Percentiles rank a stretch among this genome's conserved stretches.
Evolutionary conservation across 2,888 invertebrate species (phyloP).

Genomic region (Catotricha subobsoleta): DNA sequence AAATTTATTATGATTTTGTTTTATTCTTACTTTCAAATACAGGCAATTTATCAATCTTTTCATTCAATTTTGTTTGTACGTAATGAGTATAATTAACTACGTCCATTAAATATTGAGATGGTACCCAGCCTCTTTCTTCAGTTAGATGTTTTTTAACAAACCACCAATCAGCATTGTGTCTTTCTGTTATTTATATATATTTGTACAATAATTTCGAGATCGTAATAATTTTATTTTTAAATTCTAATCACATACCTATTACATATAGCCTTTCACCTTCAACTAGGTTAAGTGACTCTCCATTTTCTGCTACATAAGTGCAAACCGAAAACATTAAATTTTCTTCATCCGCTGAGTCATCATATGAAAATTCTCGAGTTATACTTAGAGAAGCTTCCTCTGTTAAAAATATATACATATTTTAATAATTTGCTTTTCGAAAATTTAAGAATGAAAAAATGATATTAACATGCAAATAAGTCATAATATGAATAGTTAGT

Average conservation of each 20-base stretch:
- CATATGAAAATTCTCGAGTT: constrained; percentile 27
- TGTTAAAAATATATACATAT: constrained; percentile 23
- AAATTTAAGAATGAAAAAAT: not conserved
- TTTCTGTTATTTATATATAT: constrained; percentile 32
- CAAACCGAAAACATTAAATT: constrained; percentile 60
- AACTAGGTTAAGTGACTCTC: constrained; percentile 72
- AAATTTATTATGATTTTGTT: no score
- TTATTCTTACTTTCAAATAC: constrained; percentile 88
- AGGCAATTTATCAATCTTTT: constrained; percentile 79
- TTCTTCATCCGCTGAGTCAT: constrained; percentile 14
- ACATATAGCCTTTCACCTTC: constrained; percentile 81
- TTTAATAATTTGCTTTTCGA: no score
- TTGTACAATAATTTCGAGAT: not conserved
- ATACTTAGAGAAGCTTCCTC: constrained; percentile 45
- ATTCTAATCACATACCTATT: constrained; percentile 34
- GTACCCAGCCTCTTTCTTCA: constrained; percentile 87
- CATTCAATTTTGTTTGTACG: constrained; percentile 71
- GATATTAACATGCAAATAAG: no score
- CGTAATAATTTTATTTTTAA: constrained; percentile 3
- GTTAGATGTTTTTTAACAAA: constrained; percentile 76
- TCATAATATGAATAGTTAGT: no score
- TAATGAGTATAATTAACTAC: constrained; percentile 64
- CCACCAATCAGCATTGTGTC: constrained; percentile 83
- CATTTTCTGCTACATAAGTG: constrained; percentile 70
- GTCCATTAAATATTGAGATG: constrained; percentile 71